These are phyloP conservation scores for Tetragnatha versicolor DNA, from an alignment of 1,140 invertebrate genomes.

Conservation along the genomic window DNA sequence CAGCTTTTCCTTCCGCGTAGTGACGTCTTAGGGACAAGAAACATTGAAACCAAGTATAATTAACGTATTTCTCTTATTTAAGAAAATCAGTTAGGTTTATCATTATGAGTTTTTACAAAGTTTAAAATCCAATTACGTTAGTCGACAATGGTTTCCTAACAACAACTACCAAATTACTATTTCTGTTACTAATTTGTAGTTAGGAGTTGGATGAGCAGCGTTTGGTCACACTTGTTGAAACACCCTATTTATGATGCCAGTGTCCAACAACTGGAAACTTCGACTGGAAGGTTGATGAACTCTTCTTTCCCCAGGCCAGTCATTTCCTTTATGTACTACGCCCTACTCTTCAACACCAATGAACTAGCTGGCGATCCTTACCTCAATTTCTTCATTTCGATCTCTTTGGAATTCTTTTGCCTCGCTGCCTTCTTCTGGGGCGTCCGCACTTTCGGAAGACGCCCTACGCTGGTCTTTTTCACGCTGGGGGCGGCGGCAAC, in stretches of 20 bases:
- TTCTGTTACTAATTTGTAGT: neutral
- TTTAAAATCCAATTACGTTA: neutral
- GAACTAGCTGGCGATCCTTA: constrained; percentile 77
- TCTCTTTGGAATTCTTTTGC: constrained; percentile 77
- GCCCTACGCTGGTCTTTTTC: constrained; percentile 42
- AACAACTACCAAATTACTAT: neutral
- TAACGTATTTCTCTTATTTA: too few species aligned
- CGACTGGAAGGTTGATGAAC: neutral
- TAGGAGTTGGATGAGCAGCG: neutral
- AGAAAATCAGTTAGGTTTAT: too few species aligned
- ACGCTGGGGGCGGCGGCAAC: constrained; percentile 67
- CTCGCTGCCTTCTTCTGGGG: constrained; percentile 75
- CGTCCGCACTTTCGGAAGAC: constrained; percentile 62
- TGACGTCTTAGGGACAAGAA: too few species aligned
- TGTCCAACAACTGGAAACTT: neutral
- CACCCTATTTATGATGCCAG: neutral
- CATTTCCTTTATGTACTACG: constrained; percentile 80
- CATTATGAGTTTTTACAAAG: too few species aligned
- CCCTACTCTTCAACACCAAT: constrained; percentile 78
- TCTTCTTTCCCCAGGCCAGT: constrained; percentile 70
- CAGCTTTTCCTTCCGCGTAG: too few species aligned
- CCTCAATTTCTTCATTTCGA: constrained; percentile 77
- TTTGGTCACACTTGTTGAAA: neutral
- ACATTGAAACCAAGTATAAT: too few species aligned
- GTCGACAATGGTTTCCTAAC: neutral